A percentile compares a stretch with the other conserved stretches of the same genome.
phyloP scores from a whole-genome alignment of 2,888 invertebrate genomes.

The Hyppa rectilinea region DNA sequence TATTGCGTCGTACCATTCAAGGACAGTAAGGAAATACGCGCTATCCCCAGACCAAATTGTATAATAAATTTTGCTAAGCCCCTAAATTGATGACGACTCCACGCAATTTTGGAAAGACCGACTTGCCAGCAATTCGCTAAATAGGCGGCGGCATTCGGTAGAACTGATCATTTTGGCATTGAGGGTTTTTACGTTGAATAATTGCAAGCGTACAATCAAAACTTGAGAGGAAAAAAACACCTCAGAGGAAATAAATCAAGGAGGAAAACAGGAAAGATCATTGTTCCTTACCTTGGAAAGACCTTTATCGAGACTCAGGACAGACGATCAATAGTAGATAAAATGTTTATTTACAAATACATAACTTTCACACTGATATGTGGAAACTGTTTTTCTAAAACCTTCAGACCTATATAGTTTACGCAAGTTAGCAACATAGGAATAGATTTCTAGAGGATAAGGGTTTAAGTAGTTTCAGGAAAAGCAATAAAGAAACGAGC shows the following conservation, averaged over 20 bases:
- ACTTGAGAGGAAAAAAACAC: constrained; percentile 17
- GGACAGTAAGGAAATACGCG: constrained; percentile 33
- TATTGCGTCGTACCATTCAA: constrained; percentile 49
- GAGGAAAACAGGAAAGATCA: constrained; percentile 41
- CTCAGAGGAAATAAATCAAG: constrained; percentile 28
- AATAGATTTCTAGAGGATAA: constrained; percentile 29
- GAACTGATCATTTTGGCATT: constrained; percentile 26
- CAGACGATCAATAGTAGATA: constrained; percentile 20
- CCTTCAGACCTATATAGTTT: not conserved
- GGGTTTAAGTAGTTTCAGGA: constrained; percentile 15
- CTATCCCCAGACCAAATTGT: constrained; percentile 6
- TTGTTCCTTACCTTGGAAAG: constrained; percentile 43
- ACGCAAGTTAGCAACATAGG: not conserved
- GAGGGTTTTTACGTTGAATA: constrained; percentile 11
- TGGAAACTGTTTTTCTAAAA: not conserved
- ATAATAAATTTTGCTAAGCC: constrained; percentile 19
- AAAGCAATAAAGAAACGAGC: constrained; percentile 41
- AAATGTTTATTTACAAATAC: constrained; percentile 17
- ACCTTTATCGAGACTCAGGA: constrained; percentile 7
- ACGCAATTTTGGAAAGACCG: constrained; percentile 8
- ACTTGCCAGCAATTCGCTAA: constrained; percentile 7
- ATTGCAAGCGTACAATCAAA: not conserved
- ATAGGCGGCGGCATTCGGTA: constrained; percentile 4
- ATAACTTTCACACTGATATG: not conserved
- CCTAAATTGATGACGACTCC: constrained; percentile 9